Percentiles rank a stretch among this genome's conserved stretches.
Evolutionary conservation across 2,797 vertebrate genomes (phyloP).

Genomic region (Falco cherrug): DNA sequence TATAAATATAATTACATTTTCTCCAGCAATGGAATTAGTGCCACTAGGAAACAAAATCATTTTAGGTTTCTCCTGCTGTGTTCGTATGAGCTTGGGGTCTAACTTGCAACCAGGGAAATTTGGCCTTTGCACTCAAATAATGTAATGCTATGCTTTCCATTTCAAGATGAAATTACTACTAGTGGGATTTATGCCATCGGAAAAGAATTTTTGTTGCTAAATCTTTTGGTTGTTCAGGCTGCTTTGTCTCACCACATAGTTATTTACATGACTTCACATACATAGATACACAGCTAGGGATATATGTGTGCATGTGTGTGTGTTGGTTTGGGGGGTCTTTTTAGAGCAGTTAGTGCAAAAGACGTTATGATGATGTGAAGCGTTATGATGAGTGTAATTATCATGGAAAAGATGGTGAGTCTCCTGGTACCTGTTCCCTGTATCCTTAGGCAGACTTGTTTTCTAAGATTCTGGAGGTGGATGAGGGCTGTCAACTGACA

Average conservation of each 20-base stretch:
- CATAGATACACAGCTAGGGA: neutral
- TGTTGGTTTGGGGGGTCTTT: neutral
- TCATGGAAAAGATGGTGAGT: neutral
- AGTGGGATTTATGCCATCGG: neutral
- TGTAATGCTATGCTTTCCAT: conserved; percentile 4
- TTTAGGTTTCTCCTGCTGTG: conserved; percentile 26
- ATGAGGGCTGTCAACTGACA: neutral
- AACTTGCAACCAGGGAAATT: conserved; percentile 45
- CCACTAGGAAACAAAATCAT: conserved; percentile 50
- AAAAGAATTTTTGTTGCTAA: neutral
- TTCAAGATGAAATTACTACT: neutral
- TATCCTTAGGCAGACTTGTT: neutral
- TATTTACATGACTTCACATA: neutral
- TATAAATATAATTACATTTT: conserved; percentile 47
- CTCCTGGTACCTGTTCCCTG: neutral
- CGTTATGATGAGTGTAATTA: neutral
- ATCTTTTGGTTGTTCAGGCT: neutral
- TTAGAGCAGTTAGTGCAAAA: neutral
- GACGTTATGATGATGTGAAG: neutral
- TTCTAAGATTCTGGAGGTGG: neutral
- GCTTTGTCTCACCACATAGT: neutral
- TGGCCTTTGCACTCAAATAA: conserved; percentile 26
- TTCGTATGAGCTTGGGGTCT: conserved; percentile 12
- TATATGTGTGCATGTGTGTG: too few species aligned
- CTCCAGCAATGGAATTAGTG: conserved; percentile 22